Percentiles rank a stretch among this genome's conserved stretches.
phyloP scores from a whole-genome alignment of 92 coral and sea anemone genomes.

The Palythoa grandiflora region DNA sequence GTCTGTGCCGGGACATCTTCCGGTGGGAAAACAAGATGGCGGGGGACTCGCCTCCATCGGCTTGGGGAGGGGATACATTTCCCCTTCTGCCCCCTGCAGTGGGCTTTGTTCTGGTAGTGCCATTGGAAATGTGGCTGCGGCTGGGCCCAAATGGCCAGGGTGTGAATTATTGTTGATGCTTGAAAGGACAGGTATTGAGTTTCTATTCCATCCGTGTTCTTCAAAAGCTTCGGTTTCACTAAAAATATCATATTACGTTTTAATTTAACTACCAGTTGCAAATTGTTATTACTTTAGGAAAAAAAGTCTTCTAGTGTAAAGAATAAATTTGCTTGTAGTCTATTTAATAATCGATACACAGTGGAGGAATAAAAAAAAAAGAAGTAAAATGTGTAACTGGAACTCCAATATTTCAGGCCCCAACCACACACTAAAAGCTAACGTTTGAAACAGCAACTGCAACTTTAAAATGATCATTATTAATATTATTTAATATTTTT shows the following conservation, averaged over 20 bases:
- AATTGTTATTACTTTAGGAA: not conserved
- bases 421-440: too few species aligned
- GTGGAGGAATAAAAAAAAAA: too few species aligned
- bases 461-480: too few species aligned
- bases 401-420: too few species aligned
- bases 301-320: not conserved
- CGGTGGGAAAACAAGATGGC: slow-evolving; percentile 66
- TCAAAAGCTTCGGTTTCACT: slow-evolving; percentile 68
- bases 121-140: slow-evolving; percentile 80
- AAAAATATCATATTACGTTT: not conserved
- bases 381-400: too few species aligned
- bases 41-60: slow-evolving; percentile 75
- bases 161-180: slow-evolving; percentile 66
- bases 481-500: too few species aligned
- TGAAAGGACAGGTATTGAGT: slow-evolving; percentile 48
- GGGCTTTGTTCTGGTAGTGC: slow-evolving; percentile 75
- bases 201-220: slow-evolving; percentile 44
- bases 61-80: slow-evolving; percentile 69
- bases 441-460: too few species aligned
- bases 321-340: too few species aligned
- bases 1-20: slow-evolving; percentile 55
- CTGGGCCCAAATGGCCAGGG: slow-evolving; percentile 75
- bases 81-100: slow-evolving; percentile 48
- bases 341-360: too few species aligned
- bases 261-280: not conserved